These are phyloP conservation scores for Orchesellides sinensis DNA, from an alignment of 2,888 invertebrate genomes.

Conservation along the genomic window DNA sequence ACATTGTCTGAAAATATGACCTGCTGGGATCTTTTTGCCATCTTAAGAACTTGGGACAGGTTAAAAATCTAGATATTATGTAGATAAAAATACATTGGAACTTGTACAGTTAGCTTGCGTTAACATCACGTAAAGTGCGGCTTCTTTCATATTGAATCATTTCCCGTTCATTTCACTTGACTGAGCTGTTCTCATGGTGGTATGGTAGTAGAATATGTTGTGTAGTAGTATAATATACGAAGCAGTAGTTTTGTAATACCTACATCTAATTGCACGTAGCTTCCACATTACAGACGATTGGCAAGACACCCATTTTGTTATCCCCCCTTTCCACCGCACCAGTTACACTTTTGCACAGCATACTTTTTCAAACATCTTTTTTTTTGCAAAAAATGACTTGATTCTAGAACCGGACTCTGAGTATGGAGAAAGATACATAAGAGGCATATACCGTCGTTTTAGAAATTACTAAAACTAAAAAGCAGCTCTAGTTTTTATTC, in stretches of 20 bases:
- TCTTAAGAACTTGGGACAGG: neutral
- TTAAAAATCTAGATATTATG: constrained; percentile 6
- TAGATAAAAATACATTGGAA: constrained; percentile 26
- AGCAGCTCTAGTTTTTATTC: too few relatives aligned
- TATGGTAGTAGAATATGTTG: too few relatives aligned
- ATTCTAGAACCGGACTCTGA: too few relatives aligned
- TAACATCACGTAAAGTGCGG: constrained; percentile 47
- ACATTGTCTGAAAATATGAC: neutral
- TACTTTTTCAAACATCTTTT: too few relatives aligned
- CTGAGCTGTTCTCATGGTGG: too few relatives aligned
- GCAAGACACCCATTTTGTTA: neutral
- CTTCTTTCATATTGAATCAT: constrained; percentile 64
- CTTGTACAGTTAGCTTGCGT: neutral
- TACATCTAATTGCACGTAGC: neutral
- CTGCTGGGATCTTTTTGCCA: neutral
- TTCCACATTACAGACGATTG: neutral
- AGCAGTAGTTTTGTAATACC: neutral
- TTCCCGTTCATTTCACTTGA: constrained; percentile 65
- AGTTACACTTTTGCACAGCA: neutral
- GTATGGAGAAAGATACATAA: too few relatives aligned
- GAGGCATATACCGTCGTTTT: too few relatives aligned
- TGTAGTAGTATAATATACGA: neutral
- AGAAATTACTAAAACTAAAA: too few relatives aligned
- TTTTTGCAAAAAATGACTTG: too few relatives aligned
- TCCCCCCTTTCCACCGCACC: too few relatives aligned